Evolutionary conservation across 2,888 invertebrate species (phyloP).

Genomic region (Euzetes globulus): DNA sequence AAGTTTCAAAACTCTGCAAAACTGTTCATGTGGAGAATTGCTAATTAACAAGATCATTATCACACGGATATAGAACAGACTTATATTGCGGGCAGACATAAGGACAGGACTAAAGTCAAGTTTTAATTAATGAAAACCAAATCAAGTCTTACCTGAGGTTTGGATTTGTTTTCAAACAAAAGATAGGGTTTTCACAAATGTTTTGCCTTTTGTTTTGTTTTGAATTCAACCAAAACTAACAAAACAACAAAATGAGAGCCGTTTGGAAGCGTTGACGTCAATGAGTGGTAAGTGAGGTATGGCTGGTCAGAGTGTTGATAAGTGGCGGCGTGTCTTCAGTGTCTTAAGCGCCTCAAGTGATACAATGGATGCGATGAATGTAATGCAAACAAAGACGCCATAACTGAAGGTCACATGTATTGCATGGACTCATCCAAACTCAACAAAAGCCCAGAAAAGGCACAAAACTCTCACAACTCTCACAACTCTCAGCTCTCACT

Average conservation of each 20-base stretch:
- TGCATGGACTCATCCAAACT: neutral
- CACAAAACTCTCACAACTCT: too few relatives aligned
- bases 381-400: slow-evolving; percentile 30
- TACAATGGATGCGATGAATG: slow-evolving; percentile 8
- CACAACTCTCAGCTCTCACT: too few relatives aligned
- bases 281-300: neutral
- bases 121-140: too few relatives aligned
- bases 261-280: neutral
- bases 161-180: neutral
- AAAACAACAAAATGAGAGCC: neutral
- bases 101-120: too few relatives aligned
- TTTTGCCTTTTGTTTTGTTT: neutral
- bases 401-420: slow-evolving; percentile 28
- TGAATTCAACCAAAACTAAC: neutral
- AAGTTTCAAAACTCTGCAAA: too few relatives aligned
- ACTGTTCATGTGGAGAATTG: too few relatives aligned
- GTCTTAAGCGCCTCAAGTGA: neutral
- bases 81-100: too few relatives aligned
- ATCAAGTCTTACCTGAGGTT: neutral
- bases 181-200: neutral
- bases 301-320: neutral
- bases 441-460: too few relatives aligned
- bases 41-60: too few relatives aligned
- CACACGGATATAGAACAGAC: too few relatives aligned
- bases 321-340: neutral